Evolutionary conservation across 1,140 invertebrate species (phyloP).

Genomic region (Aphaenogaster ashmeadi): DNA sequence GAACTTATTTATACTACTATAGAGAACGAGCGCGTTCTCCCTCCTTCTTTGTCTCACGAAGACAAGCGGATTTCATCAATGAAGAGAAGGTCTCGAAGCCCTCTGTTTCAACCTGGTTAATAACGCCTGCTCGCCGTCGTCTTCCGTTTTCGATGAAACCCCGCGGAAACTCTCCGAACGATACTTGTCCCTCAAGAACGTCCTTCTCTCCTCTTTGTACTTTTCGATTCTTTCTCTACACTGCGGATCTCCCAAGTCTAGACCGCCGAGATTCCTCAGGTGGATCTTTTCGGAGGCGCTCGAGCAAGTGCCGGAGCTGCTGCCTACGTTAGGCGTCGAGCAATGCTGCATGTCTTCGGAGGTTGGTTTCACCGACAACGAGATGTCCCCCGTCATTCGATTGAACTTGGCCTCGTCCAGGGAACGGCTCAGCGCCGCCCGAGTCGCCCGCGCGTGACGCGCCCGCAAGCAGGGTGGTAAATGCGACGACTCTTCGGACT

Average conservation of each 20-base stretch:
- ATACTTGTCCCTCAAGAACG: conserved; percentile 95
- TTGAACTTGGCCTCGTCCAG: conserved; percentile 89
- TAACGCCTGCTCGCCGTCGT: conserved; percentile 85
- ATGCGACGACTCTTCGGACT: conserved; percentile 81
- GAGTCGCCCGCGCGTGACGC: conserved; percentile 87
- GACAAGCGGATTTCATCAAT: conserved; percentile 77
- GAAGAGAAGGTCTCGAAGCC: conserved; percentile 85
- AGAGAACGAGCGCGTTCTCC: neutral
- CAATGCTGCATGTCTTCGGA: conserved; percentile 82
- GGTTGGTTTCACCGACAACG: conserved; percentile 78
- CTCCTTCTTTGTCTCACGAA: neutral
- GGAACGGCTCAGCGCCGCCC: conserved; percentile 91
- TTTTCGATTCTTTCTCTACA: conserved; percentile 94
- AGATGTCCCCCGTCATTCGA: conserved; percentile 85
- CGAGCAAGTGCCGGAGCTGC: conserved; percentile 64
- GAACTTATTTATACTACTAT: conserved; percentile 49
- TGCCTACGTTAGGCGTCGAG: conserved; percentile 84
- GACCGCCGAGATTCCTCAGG: conserved; percentile 80
- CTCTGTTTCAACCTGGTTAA: conserved; percentile 85
- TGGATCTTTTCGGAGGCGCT: conserved; percentile 76
- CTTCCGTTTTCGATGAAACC: conserved; percentile 80
- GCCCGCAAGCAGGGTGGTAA: conserved; percentile 88
- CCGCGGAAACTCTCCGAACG: conserved; percentile 93
- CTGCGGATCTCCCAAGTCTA: conserved; percentile 87
- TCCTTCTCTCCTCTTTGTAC: conserved; percentile 96